Percentiles rank a stretch among this genome's conserved stretches.
Evolutionary conservation across 2,113 vertebrate genomes (phyloP).

Genomic region (Calypte anna): DNA sequence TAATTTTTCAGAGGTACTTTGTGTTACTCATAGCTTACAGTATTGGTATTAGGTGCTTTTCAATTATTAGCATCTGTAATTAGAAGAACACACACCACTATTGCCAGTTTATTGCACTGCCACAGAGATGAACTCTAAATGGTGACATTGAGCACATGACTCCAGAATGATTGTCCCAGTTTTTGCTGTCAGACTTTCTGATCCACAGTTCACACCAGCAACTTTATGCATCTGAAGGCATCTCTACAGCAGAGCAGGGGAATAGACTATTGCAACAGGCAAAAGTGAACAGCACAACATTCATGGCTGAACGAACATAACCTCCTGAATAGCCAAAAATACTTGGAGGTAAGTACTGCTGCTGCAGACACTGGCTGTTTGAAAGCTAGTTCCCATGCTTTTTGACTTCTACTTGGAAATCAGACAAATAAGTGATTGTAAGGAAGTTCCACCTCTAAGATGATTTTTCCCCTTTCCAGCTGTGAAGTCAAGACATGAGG

Average conservation of each 20-base stretch:
- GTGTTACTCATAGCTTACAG: neutral
- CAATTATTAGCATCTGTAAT: slow-evolving; percentile 35
- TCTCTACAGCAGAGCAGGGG: neutral
- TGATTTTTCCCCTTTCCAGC: neutral
- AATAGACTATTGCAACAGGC: slow-evolving; percentile 12
- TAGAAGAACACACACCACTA: slow-evolving; percentile 25
- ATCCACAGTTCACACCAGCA: slow-evolving; percentile 23
- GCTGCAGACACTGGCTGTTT: neutral
- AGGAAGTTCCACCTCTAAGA: neutral
- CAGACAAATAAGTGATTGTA: neutral
- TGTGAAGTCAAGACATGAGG: neutral
- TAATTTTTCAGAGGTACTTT: neutral
- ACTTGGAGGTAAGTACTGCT: neutral
- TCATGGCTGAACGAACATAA: neutral
- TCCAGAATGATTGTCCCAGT: slow-evolving; percentile 2
- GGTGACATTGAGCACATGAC: neutral
- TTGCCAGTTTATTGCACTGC: slow-evolving; percentile 17
- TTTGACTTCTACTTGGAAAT: neutral
- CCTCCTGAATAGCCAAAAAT: slow-evolving; percentile 3
- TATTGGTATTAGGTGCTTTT: slow-evolving; percentile 7
- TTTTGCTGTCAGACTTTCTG: slow-evolving; percentile 34
- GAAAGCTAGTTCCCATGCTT: neutral
- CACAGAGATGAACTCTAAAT: neutral
- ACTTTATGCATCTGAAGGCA: slow-evolving; percentile 9
- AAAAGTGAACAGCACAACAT: neutral